A percentile compares a stretch with the other conserved stretches of the same genome.
Conservation (phyloP, 2,888 invertebrate species). For the Pimpla rufipes region DNA sequence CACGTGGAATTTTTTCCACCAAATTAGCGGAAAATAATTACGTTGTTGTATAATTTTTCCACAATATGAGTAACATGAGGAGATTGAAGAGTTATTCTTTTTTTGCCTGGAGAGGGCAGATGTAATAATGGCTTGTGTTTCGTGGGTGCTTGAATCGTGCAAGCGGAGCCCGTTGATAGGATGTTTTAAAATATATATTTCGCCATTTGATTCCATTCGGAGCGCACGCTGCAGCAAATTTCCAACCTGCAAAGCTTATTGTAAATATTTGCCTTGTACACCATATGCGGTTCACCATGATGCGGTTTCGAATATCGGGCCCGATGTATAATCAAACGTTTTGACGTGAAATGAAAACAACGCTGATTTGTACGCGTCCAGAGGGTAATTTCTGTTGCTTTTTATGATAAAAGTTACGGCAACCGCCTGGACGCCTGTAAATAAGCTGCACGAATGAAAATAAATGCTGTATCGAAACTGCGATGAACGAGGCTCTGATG, state of each 20-base stretch:
- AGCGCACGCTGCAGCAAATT: not conserved
- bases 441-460: constrained; percentile 51
- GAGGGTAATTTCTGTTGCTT: not conserved
- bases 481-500: constrained; percentile 43
- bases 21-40: no score
- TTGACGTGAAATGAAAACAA: constrained; percentile 48
- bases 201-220: no score
- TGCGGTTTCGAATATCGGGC: not conserved
- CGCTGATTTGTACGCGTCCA: not conserved
- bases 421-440: constrained; percentile 32
- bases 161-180: no score
- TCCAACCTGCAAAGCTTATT: not conserved
- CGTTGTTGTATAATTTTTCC: no score
- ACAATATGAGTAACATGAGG: no score
- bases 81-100: no score
- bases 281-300: not conserved
- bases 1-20: no score
- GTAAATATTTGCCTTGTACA: not conserved
- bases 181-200: no score
- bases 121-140: no score
- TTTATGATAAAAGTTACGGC: constrained; percentile 35
- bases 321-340: constrained; percentile 38
- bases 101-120: no score
- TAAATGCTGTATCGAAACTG: constrained; percentile 45
- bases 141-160: no score